Evolutionary conservation across 2,113 vertebrate genomes (phyloP), one percentile per base, ranked within the genome.

Genomic region (Lepidothrix coronata): DNA sequence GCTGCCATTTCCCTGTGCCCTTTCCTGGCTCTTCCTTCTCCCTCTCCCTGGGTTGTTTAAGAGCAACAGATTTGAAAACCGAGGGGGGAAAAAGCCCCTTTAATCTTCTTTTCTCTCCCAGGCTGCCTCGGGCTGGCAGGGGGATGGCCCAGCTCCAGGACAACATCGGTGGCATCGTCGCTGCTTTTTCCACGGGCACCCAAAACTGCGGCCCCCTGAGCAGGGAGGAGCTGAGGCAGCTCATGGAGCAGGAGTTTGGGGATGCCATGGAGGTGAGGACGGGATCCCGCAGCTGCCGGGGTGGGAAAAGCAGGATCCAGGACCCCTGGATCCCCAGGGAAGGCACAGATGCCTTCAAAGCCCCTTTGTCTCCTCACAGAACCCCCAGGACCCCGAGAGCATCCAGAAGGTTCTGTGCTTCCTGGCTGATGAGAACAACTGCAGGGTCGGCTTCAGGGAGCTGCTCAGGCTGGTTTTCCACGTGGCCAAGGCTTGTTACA

Each of bases 391-490:
- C 27, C 97, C 96, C 1, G 59, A 85, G 49, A 97, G 97, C 1
- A 12, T 97, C 39, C 82, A 96, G 44, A 80, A 97, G 49, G 89
- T 97, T 61, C 61, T 98, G 33, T 55, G 35, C 46, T 95, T 97
- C 46, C 68, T 98, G 84, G 97, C 96, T 28, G 91, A 96, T 8
- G 95, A 97, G 28, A 14, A 90, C 48, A 91, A 89, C 2, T 61
- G 89, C 52, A 93, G 89, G 41, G 88, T 97, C 21, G 97, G 97
- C 27, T 98, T 98, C 73, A 65, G 91, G 1, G 96, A 98, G 73
- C 90, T 97, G 78, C 94, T 98, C n/a, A 90, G 96, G 44, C 91
- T 98, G 25, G 77, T 97, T 35, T 98, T 98, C 85, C 66, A 28
- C 9, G 75, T 97, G 10, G 88, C 97, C 71, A 97, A 97, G 67